A percentile compares a stretch with the other conserved stretches of the same genome.
Conservation (phyloP, 2,797 vertebrate genomes). For the Urocyon cinereoargenteus region DNA sequence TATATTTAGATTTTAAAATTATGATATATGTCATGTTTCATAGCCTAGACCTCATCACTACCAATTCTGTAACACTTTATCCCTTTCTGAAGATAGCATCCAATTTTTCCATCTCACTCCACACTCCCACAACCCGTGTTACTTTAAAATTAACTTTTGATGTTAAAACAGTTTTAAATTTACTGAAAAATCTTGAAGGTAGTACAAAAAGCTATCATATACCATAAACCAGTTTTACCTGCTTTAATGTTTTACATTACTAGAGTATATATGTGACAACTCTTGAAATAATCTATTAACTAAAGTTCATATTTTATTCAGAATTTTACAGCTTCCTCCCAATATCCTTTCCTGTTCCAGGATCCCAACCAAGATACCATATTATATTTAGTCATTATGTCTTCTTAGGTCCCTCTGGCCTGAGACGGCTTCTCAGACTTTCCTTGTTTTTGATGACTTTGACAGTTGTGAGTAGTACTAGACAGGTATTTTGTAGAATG, state of each 20-base stretch:
- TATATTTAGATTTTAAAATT: neutral
- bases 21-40: neutral
- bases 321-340: neutral
- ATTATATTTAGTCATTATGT: neutral
- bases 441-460: neutral
- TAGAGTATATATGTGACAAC: neutral
- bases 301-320: neutral
- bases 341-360: neutral
- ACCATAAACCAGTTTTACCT: neutral
- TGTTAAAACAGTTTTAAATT: neutral
- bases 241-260: neutral
- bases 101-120: neutral
- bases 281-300: neutral
- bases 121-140: neutral
- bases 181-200: neutral
- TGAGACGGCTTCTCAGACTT: neutral
- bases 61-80: neutral
- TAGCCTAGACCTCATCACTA: neutral
- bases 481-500: neutral
- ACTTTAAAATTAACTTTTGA: neutral
- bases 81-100: neutral
- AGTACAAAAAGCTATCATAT: neutral
- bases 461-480: neutral
- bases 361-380: neutral
- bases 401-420: neutral